Percentiles rank a stretch among this genome's conserved stretches.
Evolutionary conservation across 2,797 vertebrate species (phyloP).

Genomic region (Poeciliopsis presidionis): DNA sequence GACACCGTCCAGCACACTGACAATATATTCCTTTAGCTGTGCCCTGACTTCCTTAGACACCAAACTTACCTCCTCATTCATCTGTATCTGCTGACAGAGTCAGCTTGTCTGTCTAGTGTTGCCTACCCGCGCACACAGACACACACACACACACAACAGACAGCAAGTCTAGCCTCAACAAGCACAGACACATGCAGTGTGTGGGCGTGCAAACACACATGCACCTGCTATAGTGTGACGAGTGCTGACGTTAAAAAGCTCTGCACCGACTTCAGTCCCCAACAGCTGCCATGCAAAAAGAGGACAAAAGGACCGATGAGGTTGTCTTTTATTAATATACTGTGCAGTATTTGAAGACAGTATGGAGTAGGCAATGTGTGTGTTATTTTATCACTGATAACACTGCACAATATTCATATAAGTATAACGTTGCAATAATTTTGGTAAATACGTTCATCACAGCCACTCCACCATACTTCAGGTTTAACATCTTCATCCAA

Average conservation of each 20-base stretch:
- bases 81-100: conserved; percentile 67
- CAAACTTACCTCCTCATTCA: conserved; percentile 53
- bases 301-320: neutral
- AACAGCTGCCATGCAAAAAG: conserved; percentile 59
- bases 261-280: conserved; percentile 50
- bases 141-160: conserved; percentile 27
- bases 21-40: conserved; percentile 25
- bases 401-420: neutral
- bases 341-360: neutral
- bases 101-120: conserved; percentile 38
- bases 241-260: conserved; percentile 60
- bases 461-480: neutral
- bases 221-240: conserved; percentile 60
- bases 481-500: neutral
- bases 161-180: conserved; percentile 58
- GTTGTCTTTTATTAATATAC: neutral
- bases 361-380: neutral
- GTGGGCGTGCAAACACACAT: conserved; percentile 39
- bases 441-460: neutral
- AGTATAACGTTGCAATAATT: neutral
- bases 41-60: conserved; percentile 24
- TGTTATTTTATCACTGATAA: neutral
- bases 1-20: conserved; percentile 15
- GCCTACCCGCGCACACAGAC: neutral
- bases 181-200: conserved; percentile 44